Percentiles rank a stretch among this genome's conserved stretches.
phyloP scores from a whole-genome alignment of 2,797 vertebrate species.

The Sebastes cheni region DNA sequence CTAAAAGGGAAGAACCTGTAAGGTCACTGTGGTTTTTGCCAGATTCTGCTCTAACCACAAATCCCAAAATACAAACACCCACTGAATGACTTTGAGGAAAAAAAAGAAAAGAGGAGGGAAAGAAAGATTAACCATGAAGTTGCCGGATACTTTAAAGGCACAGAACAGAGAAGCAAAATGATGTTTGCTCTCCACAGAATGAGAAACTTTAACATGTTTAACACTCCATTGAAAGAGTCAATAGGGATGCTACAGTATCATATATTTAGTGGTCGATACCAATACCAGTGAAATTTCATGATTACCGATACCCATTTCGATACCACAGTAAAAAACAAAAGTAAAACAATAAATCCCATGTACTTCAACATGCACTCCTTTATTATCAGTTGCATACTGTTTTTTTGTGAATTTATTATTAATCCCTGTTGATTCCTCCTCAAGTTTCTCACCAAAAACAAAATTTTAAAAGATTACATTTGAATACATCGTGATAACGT shows the following conservation, averaged over 20 bases:
- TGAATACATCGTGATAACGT: not conserved
- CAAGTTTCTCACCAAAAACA: no score
- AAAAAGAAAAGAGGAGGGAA: not conserved
- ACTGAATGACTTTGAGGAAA: not conserved
- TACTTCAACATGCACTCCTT: no score
- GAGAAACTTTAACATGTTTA: not conserved
- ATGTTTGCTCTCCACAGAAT: not conserved
- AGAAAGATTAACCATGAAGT: not conserved
- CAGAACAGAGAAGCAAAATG: not conserved
- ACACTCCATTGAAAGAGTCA: not conserved
- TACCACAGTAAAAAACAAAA: no score
- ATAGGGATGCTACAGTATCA: no score
- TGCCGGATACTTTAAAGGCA: not conserved
- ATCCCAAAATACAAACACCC: constrained; percentile 17
- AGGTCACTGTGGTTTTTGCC: constrained; percentile 8
- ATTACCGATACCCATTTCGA: no score
- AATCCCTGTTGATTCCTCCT: no score
- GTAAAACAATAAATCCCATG: no score
- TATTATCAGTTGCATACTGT: no score
- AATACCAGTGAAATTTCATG: no score
- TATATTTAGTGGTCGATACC: no score
- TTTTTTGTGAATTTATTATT: no score
- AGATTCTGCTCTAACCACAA: not conserved
- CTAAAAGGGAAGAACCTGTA: constrained; percentile 2
- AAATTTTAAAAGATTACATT: rapidly evolving